phyloP scores from a whole-genome alignment of 1,140 invertebrate genomes.

The Aphidius ervi region DNA sequence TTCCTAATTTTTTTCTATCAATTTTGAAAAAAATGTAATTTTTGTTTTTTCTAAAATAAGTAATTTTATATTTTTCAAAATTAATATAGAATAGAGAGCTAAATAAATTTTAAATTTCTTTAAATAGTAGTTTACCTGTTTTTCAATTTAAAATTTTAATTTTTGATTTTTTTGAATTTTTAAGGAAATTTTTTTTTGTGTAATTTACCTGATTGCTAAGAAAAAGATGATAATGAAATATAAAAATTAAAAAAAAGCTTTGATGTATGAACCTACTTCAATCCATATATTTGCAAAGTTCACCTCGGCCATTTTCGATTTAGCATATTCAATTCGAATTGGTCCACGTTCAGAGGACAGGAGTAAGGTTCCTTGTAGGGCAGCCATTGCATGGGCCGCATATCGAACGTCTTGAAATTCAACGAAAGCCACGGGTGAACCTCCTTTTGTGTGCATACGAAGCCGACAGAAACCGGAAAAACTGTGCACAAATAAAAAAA shows the following conservation, averaged over 20 bases:
- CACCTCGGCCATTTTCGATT: conserved; percentile 93
- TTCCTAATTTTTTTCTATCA: too few species aligned
- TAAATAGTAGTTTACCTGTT: too few species aligned
- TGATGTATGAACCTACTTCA: conserved; percentile 45
- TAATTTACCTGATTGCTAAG: too few species aligned
- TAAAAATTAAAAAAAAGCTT: too few species aligned
- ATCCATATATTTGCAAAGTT: conserved; percentile 55
- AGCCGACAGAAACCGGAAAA: conserved; percentile 95
- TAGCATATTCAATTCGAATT: conserved; percentile 97
- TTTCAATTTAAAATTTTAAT: neutral
- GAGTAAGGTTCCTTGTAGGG: conserved; percentile 90
- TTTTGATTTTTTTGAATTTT: neutral
- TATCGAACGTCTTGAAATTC: conserved; percentile 90
- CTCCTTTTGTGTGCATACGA: conserved; percentile 93
- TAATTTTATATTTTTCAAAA: too few species aligned
- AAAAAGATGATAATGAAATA: too few species aligned
- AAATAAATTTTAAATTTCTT: too few species aligned
- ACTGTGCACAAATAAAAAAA: conserved; percentile 67
- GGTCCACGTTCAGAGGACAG: conserved; percentile 91
- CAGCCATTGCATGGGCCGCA: conserved; percentile 84
- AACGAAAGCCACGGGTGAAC: conserved; percentile 91
- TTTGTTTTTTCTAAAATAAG: too few species aligned
- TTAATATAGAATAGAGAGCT: too few species aligned
- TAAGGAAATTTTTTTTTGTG: too few species aligned
- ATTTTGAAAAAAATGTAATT: neutral